Evolutionary conservation across 2,888 invertebrate species (phyloP).

Genomic region (Rhagonycha lutea): DNA sequence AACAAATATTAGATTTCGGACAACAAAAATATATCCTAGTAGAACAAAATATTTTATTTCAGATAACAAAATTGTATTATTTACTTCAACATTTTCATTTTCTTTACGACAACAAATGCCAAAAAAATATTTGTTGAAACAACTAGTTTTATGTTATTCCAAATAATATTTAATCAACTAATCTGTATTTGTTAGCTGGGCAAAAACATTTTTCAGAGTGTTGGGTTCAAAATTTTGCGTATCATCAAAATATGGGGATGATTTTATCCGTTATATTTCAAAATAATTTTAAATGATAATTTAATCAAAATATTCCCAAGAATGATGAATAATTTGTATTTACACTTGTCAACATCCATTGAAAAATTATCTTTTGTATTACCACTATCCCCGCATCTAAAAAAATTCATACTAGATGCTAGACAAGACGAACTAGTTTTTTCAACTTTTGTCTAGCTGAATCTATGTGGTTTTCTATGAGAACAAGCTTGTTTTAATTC

Average conservation of each 20-base stretch:
- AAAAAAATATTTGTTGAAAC: too few relatives aligned
- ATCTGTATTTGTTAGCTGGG: too few relatives aligned
- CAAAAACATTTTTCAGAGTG: too few relatives aligned
- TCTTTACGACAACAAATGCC: too few relatives aligned
- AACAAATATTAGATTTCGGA: too few relatives aligned
- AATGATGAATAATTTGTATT: background rate
- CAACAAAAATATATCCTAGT: too few relatives aligned
- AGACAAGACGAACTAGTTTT: slow-evolving; percentile 26
- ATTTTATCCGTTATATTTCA: background rate
- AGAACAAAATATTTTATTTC: too few relatives aligned
- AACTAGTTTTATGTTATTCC: too few relatives aligned
- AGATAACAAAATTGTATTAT: too few relatives aligned
- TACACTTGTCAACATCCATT: slow-evolving; percentile 1
- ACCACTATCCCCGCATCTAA: background rate
- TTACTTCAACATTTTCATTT: too few relatives aligned
- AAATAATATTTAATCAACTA: too few relatives aligned
- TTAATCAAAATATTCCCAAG: background rate
- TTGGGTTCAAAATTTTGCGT: background rate
- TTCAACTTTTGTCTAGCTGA: slow-evolving; percentile 8
- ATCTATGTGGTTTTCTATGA: slow-evolving; percentile 27
- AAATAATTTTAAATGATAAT: background rate
- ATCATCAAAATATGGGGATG: background rate
- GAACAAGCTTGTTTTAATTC: slow-evolving; percentile 26
- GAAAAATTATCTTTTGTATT: background rate
- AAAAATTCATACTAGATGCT: slow-evolving; percentile 8